A percentile compares a stretch with the other conserved stretches of the same genome.
Evolutionary conservation across 1,140 invertebrate species (phyloP).

Genomic region (Platyura marginata): DNA sequence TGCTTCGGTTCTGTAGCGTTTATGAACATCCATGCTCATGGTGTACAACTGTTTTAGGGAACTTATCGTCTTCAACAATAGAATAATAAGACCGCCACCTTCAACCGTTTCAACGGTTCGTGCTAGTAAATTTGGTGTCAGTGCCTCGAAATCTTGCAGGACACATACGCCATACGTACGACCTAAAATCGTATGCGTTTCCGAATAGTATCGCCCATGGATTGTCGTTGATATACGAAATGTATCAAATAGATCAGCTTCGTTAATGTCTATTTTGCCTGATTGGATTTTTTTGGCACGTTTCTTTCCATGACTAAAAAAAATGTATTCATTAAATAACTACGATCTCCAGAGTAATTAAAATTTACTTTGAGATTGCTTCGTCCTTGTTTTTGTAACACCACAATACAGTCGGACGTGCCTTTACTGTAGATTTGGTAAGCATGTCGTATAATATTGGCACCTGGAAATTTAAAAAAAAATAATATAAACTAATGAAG

Average conservation of each 20-base stretch:
- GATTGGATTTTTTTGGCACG: slow-evolving; percentile 81
- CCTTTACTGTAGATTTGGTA: slow-evolving; percentile 80
- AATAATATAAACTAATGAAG: no score
- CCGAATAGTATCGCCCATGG: slow-evolving; percentile 92
- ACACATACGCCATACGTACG: slow-evolving; percentile 97
- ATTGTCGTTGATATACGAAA: slow-evolving; percentile 95
- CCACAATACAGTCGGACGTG: slow-evolving; percentile 88
- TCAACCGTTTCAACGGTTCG: slow-evolving; percentile 97
- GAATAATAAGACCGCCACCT: slow-evolving; percentile 86
- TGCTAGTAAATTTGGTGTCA: slow-evolving; percentile 96
- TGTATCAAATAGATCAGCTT: slow-evolving; percentile 93
- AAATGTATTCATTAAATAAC: slow-evolving; percentile 6
- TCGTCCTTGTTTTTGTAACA: slow-evolving; percentile 93
- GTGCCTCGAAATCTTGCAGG: slow-evolving; percentile 95
- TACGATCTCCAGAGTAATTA: background rate
- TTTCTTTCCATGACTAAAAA: slow-evolving; percentile 76
- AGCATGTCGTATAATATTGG: slow-evolving; percentile 95
- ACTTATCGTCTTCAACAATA: slow-evolving; percentile 67
- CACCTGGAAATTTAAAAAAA: slow-evolving; percentile 59
- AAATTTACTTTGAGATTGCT: slow-evolving; percentile 57
- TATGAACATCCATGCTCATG: slow-evolving; percentile 97
- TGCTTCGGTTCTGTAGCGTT: slow-evolving; percentile 84
- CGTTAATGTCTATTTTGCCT: slow-evolving; percentile 79
- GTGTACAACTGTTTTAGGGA: slow-evolving; percentile 92
- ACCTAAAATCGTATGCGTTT: slow-evolving; percentile 95